phyloP scores from a whole-genome alignment of 2,888 invertebrate genomes.

The Polyommatus icarus region DNA sequence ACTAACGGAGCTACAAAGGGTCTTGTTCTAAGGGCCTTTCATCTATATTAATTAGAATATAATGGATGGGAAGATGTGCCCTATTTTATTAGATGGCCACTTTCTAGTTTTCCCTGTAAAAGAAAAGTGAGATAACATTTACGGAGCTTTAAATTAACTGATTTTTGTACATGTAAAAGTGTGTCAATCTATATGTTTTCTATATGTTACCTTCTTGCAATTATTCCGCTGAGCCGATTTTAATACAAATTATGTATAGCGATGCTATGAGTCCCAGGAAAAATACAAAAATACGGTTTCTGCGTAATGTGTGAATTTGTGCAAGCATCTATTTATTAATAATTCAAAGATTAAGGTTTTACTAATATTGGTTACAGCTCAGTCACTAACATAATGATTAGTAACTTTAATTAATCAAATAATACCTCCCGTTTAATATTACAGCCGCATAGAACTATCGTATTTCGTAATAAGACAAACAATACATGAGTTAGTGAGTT shows the following conservation, averaged over 20 bases:
- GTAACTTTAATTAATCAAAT: conserved; percentile 25
- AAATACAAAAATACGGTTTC: no score
- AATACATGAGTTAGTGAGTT: conserved; percentile 31
- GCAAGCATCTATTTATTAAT: no score
- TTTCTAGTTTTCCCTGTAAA: background rate
- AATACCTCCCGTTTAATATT: conserved; percentile 27
- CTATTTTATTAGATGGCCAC: background rate
- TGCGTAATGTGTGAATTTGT: no score
- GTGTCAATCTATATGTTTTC: no score
- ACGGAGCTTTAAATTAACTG: no score
- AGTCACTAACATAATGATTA: background rate
- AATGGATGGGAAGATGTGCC: background rate
- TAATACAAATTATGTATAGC: background rate
- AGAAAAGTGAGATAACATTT: background rate
- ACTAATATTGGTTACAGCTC: background rate
- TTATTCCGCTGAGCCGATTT: background rate
- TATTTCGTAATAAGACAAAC: conserved; percentile 30
- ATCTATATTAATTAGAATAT: conserved; percentile 15
- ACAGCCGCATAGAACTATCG: conserved; percentile 16
- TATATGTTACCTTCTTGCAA: no score
- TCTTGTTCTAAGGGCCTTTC: conserved; percentile 1
- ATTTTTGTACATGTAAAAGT: no score
- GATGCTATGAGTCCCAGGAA: background rate
- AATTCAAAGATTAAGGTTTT: no score
- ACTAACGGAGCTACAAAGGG: background rate